Percentiles rank a stretch among this genome's conserved stretches.
Conservation (phyloP, 23 tunicate genomes). For the Trididemnum nubilum region DNA sequence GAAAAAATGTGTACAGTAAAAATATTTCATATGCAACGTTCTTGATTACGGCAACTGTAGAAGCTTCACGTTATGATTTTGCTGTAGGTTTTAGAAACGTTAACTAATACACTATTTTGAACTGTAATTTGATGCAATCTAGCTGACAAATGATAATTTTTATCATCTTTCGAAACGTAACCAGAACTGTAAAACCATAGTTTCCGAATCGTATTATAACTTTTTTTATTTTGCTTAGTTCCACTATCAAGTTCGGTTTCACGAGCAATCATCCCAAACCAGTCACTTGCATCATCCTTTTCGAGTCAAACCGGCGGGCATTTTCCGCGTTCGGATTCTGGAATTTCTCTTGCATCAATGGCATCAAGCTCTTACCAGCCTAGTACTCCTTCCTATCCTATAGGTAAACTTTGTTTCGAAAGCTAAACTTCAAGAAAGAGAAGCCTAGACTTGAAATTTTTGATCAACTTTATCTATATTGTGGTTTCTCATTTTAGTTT, state of each 20-base stretch:
- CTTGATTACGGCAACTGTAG: background rate
- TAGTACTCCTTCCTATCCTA: background rate
- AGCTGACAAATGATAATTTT: background rate
- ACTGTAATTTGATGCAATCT: background rate
- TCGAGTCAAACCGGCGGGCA: conserved; percentile 17
- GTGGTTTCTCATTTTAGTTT: too few species aligned
- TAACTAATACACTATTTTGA: too few species aligned
- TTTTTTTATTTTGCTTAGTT: too few species aligned
- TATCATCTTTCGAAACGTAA: too few species aligned
- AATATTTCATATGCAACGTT: background rate
- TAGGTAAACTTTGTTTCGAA: background rate
- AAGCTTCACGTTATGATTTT: too few species aligned
- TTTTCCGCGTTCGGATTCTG: conserved; percentile 35
- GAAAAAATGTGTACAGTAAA: background rate
- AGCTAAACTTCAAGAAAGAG: too few species aligned
- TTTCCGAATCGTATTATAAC: too few species aligned
- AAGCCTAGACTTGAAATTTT: too few species aligned
- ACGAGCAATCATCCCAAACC: background rate
- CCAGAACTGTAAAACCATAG: too few species aligned
- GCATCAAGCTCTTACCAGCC: conserved; percentile 2
- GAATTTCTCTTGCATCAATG: conserved; percentile 10
- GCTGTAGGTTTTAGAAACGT: too few species aligned
- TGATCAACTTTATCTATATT: too few species aligned
- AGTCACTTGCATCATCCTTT: conserved; percentile 29
- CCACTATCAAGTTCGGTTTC: too few species aligned